These are phyloP conservation scores for Gnathonemus echidnorhynchus DNA, from an alignment of 2,113 vertebrate genomes.

Conservation along the genomic window DNA sequence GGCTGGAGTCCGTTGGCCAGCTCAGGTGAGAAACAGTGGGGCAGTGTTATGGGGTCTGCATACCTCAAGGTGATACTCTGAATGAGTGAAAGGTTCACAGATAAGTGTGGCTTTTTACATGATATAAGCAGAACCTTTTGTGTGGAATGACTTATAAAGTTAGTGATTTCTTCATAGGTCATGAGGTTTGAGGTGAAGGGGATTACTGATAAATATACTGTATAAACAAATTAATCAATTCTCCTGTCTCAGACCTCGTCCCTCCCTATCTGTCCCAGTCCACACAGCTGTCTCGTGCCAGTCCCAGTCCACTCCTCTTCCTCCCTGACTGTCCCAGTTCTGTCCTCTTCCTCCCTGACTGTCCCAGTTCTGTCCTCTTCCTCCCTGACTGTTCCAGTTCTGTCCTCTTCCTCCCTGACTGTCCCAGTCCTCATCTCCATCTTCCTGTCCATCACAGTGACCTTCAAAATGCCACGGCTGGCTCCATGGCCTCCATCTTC, in stretches of 20 bases:
- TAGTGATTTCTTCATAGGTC: not conserved
- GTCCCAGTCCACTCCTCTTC: not conserved
- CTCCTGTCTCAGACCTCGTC: not conserved
- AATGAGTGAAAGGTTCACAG: not conserved
- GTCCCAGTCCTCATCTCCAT: not conserved
- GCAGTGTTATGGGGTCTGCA: not conserved
- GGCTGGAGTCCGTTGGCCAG: conserved; percentile 17
- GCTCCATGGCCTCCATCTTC: conserved; percentile 37
- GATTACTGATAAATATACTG: not conserved
- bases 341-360: not conserved
- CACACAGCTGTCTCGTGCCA: not conserved
- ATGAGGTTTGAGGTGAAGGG: not conserved
- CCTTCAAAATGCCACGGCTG: conserved; percentile 33
- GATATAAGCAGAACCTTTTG: not conserved
- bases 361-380: not conserved
- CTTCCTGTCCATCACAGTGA: conserved; percentile 27
- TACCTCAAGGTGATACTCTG: not conserved
- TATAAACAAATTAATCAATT: not conserved
- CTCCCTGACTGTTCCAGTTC: not conserved
- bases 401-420: not conserved
- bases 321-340: not conserved
- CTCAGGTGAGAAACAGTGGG: conserved; percentile 29
- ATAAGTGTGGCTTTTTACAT: not conserved
- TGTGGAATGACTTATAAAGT: not conserved
- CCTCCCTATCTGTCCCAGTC: not conserved